Evolutionary conservation across 2,113 vertebrate genomes (phyloP).

Genomic region (Agapornis roseicollis): DNA sequence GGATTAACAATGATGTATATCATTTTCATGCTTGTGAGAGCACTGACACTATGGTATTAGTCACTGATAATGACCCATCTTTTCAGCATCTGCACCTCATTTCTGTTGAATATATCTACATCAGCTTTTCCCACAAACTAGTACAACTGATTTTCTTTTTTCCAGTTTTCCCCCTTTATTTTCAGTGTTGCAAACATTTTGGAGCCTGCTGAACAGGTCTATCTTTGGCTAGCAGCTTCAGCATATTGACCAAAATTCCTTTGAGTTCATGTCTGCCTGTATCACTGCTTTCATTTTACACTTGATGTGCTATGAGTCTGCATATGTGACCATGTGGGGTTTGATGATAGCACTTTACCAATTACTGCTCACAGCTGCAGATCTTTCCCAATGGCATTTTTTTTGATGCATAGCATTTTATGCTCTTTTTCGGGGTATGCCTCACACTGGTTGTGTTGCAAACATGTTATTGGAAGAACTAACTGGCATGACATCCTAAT

Average conservation of each 20-base stretch:
- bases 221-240: background rate
- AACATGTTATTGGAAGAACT: background rate
- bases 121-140: background rate
- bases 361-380: conserved; percentile 67
- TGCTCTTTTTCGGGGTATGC: conserved; percentile 8
- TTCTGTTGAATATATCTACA: background rate
- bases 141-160: background rate
- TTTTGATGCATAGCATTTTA: conserved; percentile 4
- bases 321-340: conserved; percentile 49
- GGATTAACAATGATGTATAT: conserved; percentile 45
- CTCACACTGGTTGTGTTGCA: background rate
- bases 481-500: background rate
- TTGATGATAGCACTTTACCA: conserved; percentile 62
- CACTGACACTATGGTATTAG: conserved; percentile 21
- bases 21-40: conserved; percentile 47
- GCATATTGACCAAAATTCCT: conserved; percentile 31
- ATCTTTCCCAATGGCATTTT: conserved; percentile 47
- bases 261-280: background rate
- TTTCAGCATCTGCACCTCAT: conserved; percentile 38
- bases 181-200: background rate
- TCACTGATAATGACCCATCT: conserved; percentile 37
- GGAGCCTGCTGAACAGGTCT: background rate
- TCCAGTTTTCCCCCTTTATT: background rate
- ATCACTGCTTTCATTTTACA: conserved; percentile 56
- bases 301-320: conserved; percentile 38